Conservation (phyloP, 2,113 vertebrate genomes). For the Myxocyprinus asiaticus region DNA sequence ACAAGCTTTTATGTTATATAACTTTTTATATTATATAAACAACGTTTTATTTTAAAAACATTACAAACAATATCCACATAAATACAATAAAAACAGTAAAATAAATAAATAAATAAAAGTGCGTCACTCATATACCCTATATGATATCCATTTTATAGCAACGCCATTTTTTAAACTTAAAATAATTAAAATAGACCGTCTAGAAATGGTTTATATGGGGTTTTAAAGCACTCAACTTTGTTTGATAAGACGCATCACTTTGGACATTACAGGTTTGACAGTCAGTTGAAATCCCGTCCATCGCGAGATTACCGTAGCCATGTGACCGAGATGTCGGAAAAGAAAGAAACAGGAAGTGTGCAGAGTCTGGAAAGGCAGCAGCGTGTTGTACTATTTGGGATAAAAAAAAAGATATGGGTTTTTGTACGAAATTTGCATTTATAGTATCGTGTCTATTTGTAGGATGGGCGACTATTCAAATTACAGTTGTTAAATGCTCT, state of each 20-base stretch:
- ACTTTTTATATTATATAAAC: too few relatives aligned
- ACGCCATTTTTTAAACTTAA: background rate
- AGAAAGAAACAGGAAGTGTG: slow-evolving; percentile 68
- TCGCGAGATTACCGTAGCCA: slow-evolving; percentile 70
- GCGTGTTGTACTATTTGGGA: background rate
- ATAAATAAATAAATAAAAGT: too few relatives aligned
- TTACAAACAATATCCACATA: too few relatives aligned
- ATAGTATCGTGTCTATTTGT: slow-evolving; percentile 11
- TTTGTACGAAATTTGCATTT: background rate
- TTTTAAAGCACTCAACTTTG: too few relatives aligned
- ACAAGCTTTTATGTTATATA: too few relatives aligned
- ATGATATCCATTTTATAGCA: too few relatives aligned
- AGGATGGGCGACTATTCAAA: background rate
- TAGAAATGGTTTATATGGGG: background rate
- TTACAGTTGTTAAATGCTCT: slow-evolving; percentile 3
- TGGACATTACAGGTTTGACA: background rate
- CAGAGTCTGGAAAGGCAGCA: background rate
- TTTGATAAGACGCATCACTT: background rate
- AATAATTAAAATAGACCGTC: background rate
- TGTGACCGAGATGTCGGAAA: slow-evolving; percentile 54
- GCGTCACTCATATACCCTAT: too few relatives aligned
- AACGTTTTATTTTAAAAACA: too few relatives aligned
- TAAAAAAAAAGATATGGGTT: slow-evolving; percentile 9
- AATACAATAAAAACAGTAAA: too few relatives aligned
- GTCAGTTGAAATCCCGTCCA: slow-evolving; percentile 30